A percentile compares a stretch with the other conserved stretches of the same genome.
Conservation (phyloP, 2,888 invertebrate species). For the Sinohyriopsis cumingii region DNA sequence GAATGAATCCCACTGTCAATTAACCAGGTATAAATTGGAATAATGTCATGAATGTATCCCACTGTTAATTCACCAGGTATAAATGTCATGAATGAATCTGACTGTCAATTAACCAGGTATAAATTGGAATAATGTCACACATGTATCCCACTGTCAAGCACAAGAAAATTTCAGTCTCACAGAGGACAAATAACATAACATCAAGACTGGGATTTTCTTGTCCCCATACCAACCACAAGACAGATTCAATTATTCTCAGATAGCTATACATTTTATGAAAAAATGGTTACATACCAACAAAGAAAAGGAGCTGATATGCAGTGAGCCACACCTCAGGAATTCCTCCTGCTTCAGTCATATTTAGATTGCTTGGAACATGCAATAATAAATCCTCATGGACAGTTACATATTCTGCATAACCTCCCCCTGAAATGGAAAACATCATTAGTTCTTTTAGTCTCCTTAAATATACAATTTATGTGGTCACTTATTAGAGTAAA, state of each 20-base stretch:
- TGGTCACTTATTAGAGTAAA: too few species aligned
- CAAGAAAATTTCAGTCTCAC: too few species aligned
- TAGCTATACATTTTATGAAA: neutral
- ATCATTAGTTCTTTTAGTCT: neutral
- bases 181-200: too few species aligned
- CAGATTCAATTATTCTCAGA: neutral
- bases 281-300: slow-evolving; percentile 53
- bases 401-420: slow-evolving; percentile 72
- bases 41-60: too few species aligned
- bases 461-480: too few species aligned
- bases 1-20: too few species aligned
- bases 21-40: too few species aligned
- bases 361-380: slow-evolving; percentile 57
- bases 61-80: too few species aligned
- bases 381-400: slow-evolving; percentile 62
- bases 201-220: neutral
- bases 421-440: slow-evolving; percentile 62
- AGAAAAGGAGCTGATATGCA: slow-evolving; percentile 69
- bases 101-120: too few species aligned
- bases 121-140: too few species aligned
- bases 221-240: neutral
- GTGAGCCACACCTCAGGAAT: slow-evolving; percentile 73
- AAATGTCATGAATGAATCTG: too few species aligned
- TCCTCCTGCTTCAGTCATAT: slow-evolving; percentile 66
- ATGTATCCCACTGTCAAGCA: too few species aligned